A percentile compares a stretch with the other conserved stretches of the same genome.
These are phyloP conservation scores for Heliornis fulica DNA, from an alignment of 2,113 vertebrate genomes.

Conservation along the genomic window DNA sequence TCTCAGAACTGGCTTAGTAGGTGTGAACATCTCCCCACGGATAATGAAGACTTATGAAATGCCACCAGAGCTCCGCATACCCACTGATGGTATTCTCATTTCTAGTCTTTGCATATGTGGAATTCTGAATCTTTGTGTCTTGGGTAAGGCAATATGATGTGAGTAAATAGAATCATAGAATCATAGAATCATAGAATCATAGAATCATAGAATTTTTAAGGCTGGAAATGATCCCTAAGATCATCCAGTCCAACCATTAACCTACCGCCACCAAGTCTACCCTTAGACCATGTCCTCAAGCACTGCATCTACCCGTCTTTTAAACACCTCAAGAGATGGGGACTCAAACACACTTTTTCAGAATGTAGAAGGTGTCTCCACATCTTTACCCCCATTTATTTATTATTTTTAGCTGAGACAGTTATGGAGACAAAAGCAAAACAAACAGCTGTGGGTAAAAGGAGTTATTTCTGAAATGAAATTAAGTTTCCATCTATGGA, in stretches of 20 bases:
- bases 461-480: neutral
- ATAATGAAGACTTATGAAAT: conserved; percentile 8
- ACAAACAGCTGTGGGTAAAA: neutral
- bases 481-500: neutral
- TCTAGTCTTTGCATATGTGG: neutral
- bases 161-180: too few species aligned
- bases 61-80: neutral
- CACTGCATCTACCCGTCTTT: too few species aligned
- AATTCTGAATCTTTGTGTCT: neutral
- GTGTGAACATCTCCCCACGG: neutral
- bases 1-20: neutral
- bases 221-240: too few species aligned
- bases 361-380: neutral
- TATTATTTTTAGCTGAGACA: neutral
- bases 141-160: neutral
- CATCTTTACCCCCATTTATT: neutral
- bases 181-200: too few species aligned
- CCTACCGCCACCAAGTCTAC: too few species aligned
- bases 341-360: neutral
- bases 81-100: neutral
- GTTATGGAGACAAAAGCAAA: neutral
- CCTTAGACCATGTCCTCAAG: too few species aligned
- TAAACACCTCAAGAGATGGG: too few species aligned
- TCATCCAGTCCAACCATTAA: too few species aligned
- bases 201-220: too few species aligned